phyloP scores from a whole-genome alignment of 2,113 vertebrate species.

The Dunckerocampus dactyliophorus region DNA sequence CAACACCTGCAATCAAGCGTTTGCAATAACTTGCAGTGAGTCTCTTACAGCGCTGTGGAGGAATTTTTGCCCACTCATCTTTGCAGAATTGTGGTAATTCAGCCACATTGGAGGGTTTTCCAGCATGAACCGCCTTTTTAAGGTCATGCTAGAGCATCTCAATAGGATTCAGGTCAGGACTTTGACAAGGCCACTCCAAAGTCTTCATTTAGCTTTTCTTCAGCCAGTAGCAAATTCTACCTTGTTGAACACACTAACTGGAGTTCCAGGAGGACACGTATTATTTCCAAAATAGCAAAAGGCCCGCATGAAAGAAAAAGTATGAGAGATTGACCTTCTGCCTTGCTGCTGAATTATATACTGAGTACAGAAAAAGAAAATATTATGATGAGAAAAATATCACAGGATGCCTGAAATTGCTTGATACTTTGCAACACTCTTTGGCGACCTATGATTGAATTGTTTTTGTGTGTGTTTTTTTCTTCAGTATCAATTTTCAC shows the following conservation, averaged over 20 bases:
- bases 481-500: neutral
- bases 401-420: neutral
- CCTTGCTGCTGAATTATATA: no score
- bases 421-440: neutral
- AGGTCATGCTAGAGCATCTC: no score
- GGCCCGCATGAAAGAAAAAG: constrained; percentile 6
- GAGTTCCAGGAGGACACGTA: neutral
- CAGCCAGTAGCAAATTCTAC: neutral
- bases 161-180: no score
- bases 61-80: no score
- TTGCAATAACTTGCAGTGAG: no score
- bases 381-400: neutral
- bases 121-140: no score
- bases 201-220: no score
- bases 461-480: neutral
- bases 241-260: neutral
- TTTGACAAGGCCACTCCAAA: no score
- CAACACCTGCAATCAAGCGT: no score
- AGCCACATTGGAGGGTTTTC: no score
- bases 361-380: neutral
- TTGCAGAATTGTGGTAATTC: no score
- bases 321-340: neutral
- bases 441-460: neutral
- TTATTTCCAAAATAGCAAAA: constrained; percentile 5
- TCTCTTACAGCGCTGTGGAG: no score